These are phyloP conservation scores for Ancistrus triradiatus DNA, from an alignment of 2,113 vertebrate genomes.

Conservation along the genomic window DNA sequence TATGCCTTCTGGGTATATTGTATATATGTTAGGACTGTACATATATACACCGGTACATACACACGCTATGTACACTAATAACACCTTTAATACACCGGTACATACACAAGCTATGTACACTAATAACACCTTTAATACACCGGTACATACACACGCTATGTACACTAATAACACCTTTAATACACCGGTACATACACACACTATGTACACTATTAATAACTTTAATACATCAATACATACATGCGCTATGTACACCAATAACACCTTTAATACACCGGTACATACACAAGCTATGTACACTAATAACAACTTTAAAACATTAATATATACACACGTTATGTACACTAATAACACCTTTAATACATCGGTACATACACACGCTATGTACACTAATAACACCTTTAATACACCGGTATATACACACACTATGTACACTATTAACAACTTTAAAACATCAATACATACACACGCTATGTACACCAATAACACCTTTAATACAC, in stretches of 20 bases:
- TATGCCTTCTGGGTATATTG: constrained; percentile 63
- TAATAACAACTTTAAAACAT: neutral
- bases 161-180: constrained; percentile 41
- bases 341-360: neutral
- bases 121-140: constrained; percentile 52
- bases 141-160: constrained; percentile 27
- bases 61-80: constrained; percentile 36
- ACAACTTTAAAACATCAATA: neutral
- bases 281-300: neutral
- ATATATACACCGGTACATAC: constrained; percentile 65
- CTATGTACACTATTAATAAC: constrained; percentile 37
- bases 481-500: neutral
- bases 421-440: no score
- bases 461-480: no score
- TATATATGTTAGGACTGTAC: constrained; percentile 71
- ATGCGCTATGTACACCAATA: constrained; percentile 1
- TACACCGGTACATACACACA: constrained; percentile 51
- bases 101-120: constrained; percentile 37
- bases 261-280: neutral
- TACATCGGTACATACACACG: neutral
- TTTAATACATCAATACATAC: neutral
- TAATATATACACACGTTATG: neutral
- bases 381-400: constrained; percentile 1
- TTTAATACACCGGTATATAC: neutral
- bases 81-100: constrained; percentile 53